Evolutionary conservation across 2,113 vertebrate genomes (phyloP).

Genomic region (Chlorocebus sabaeus): DNA sequence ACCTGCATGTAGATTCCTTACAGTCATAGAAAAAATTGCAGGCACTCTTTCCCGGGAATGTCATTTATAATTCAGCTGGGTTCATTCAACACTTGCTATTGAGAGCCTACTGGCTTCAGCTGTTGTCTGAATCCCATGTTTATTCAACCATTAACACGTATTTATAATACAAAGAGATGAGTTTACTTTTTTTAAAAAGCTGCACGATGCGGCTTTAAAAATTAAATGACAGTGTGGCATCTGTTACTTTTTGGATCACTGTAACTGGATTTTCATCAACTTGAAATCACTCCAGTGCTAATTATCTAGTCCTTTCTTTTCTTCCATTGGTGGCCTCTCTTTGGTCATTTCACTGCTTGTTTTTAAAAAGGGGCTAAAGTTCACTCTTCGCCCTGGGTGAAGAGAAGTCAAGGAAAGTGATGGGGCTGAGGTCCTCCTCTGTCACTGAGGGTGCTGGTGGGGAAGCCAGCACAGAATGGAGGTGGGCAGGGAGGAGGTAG

Average conservation of each 20-base stretch:
- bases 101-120: slow-evolving; percentile 3
- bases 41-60: background rate
- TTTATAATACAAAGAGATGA: slow-evolving; percentile 66
- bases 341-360: background rate
- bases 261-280: background rate
- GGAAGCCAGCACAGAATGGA: background rate
- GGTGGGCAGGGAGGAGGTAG: background rate
- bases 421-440: background rate
- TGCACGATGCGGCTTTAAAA: background rate
- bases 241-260: slow-evolving; percentile 25
- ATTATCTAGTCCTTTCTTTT: background rate
- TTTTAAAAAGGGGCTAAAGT: background rate
- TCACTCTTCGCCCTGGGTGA: background rate
- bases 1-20: background rate
- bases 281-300: background rate
- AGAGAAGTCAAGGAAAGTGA: background rate
- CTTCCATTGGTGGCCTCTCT: background rate
- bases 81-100: background rate
- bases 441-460: background rate
- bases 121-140: slow-evolving; percentile 39
- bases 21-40: background rate
- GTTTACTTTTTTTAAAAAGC: slow-evolving; percentile 2
- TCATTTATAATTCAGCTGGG: slow-evolving; percentile 4
- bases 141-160: slow-evolving; percentile 56
- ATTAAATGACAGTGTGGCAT: slow-evolving; percentile 40